Evolutionary conservation across 2,113 vertebrate genomes (phyloP).

Genomic region (Panthera leo): DNA sequence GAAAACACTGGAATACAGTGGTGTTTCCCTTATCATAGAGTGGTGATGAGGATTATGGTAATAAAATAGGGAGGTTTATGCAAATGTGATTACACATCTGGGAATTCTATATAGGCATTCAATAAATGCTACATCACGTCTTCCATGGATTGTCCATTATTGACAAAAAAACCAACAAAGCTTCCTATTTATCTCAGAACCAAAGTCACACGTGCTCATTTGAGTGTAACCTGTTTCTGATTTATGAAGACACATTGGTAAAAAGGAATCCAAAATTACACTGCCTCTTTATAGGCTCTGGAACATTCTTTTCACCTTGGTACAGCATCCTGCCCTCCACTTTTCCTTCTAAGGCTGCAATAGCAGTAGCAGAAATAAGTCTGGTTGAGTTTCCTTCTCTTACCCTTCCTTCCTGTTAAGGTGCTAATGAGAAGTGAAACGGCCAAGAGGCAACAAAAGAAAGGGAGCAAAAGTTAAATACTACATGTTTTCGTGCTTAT

Average conservation of each 20-base stretch:
- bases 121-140: neutral
- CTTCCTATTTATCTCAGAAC: neutral
- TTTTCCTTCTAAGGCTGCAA: neutral
- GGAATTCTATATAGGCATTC: neutral
- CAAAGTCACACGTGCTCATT: neutral
- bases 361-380: neutral
- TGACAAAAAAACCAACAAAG: neutral
- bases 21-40: neutral
- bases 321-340: neutral
- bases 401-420: neutral
- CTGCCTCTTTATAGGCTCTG: neutral
- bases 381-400: neutral
- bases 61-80: neutral
- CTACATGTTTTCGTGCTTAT: too few species aligned
- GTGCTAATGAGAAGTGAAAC: neutral
- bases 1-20: neutral
- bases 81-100: neutral
- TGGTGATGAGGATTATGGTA: rapidly evolving
- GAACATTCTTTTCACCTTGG: neutral
- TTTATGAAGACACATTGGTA: neutral
- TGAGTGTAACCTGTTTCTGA: neutral
- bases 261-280: neutral
- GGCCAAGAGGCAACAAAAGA: neutral
- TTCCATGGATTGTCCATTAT: rapidly evolving
- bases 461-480: neutral